These are phyloP conservation scores for Cyclargus thomasi DNA, from an alignment of 1,140 invertebrate species.

Conservation along the genomic window DNA sequence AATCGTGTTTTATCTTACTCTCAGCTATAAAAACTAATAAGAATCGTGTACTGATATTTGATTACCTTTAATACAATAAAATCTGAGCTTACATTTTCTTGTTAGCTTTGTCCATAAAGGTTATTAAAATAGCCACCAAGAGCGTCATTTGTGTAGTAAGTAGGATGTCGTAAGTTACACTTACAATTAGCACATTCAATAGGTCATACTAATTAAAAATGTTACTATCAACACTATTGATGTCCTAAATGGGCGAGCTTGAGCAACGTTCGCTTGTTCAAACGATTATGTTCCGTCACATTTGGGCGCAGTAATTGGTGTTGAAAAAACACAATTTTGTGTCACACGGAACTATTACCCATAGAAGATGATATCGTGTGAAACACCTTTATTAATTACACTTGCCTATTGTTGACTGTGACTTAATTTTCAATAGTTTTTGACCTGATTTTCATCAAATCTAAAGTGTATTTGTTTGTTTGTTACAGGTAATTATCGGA, in stretches of 20 bases:
- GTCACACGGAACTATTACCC: slow-evolving; percentile 51
- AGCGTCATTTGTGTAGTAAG: not conserved
- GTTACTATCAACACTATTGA: not conserved
- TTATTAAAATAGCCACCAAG: not conserved
- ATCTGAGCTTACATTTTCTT: not conserved
- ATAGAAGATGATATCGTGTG: slow-evolving; percentile 57
- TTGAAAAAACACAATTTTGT: slow-evolving; percentile 65
- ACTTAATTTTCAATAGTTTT: slow-evolving; percentile 56
- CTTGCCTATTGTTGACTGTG: slow-evolving; percentile 43
- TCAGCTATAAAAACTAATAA: not conserved
- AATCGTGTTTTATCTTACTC: slow-evolving; percentile 7
- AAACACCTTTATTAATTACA: slow-evolving; percentile 53
- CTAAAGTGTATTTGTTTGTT: not conserved
- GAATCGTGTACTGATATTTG: not conserved
- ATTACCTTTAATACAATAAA: not conserved
- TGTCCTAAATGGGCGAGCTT: not conserved
- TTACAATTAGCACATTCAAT: not conserved
- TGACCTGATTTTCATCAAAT: not conserved
- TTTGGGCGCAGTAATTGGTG: slow-evolving; percentile 64
- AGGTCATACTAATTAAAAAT: not conserved
- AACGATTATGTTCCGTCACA: slow-evolving; percentile 55
- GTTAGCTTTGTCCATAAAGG: too few relatives aligned
- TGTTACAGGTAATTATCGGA: not conserved
- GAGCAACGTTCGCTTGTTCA: slow-evolving; percentile 27
- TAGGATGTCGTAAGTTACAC: not conserved